phyloP scores from a whole-genome alignment of 2,888 invertebrate species.

The Macaria notata region DNA sequence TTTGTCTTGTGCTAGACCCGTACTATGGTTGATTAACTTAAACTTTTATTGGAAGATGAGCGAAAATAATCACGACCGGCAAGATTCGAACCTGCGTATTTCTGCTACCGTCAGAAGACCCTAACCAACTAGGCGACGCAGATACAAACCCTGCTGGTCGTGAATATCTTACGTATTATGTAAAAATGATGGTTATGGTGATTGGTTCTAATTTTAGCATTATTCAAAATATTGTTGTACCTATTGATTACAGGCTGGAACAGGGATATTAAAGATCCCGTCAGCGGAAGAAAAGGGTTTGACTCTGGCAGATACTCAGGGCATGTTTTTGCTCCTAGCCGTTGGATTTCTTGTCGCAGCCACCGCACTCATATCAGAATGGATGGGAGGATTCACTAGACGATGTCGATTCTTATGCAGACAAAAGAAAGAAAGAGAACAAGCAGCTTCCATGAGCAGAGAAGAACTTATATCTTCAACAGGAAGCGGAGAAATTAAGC shows the following conservation, averaged over 20 bases:
- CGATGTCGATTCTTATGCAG: constrained; percentile 67
- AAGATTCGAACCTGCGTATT: too few relatives aligned
- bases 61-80: too few relatives aligned
- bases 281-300: constrained; percentile 86
- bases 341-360: constrained; percentile 86
- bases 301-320: constrained; percentile 91
- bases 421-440: constrained; percentile 38
- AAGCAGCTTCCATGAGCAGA: constrained; percentile 13
- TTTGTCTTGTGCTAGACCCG: too few relatives aligned
- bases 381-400: constrained; percentile 86
- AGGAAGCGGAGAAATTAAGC: constrained; percentile 37
- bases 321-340: constrained; percentile 89
- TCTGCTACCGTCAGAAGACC: too few relatives aligned
- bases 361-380: constrained; percentile 85
- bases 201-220: too few relatives aligned
- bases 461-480: constrained; percentile 47
- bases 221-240: too few relatives aligned
- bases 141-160: too few relatives aligned
- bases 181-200: too few relatives aligned
- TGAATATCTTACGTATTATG: too few relatives aligned
- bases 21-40: too few relatives aligned
- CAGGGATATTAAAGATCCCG: constrained; percentile 63
- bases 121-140: too few relatives aligned
- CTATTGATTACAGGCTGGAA: constrained; percentile 59
- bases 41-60: too few relatives aligned